Evolutionary conservation across 2,888 invertebrate genomes (phyloP).

Genomic region (Chloromyia formosa): DNA sequence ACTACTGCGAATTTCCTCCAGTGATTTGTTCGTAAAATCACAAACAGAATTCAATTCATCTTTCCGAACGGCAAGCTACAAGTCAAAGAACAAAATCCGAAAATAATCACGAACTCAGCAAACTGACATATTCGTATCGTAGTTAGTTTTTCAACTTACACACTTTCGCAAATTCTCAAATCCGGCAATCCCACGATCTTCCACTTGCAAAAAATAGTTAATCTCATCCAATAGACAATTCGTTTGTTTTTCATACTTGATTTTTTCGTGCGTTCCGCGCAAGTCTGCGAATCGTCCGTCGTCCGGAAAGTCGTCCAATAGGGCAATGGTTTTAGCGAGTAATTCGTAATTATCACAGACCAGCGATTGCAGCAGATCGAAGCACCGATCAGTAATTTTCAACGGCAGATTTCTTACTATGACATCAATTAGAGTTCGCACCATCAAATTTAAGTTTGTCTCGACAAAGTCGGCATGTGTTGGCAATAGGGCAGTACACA

Average conservation of each 20-base stretch:
- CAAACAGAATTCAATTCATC: slow-evolving; percentile 56
- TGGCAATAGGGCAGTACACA: neutral
- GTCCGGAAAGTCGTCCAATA: slow-evolving; percentile 67
- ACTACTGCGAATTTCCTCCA: slow-evolving; percentile 8
- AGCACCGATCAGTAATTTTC: slow-evolving; percentile 56
- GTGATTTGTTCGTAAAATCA: slow-evolving; percentile 11
- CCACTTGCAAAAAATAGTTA: slow-evolving; percentile 65
- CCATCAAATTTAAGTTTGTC: slow-evolving; percentile 2
- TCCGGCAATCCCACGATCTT: slow-evolving; percentile 56
- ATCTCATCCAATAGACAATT: slow-evolving; percentile 64
- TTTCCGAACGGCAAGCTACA: slow-evolving; percentile 67
- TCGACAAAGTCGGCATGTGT: neutral
- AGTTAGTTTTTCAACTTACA: slow-evolving; percentile 55
- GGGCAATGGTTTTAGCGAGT: slow-evolving; percentile 64
- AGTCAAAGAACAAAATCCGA: slow-evolving; percentile 38
- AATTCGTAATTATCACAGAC: slow-evolving; percentile 65
- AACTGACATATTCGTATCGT: too few relatives aligned
- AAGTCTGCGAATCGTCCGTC: slow-evolving; percentile 59
- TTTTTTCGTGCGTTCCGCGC: slow-evolving; percentile 56
- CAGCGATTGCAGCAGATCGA: slow-evolving; percentile 66
- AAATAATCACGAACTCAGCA: too few relatives aligned
- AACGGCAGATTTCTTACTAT: neutral
- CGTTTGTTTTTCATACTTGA: slow-evolving; percentile 57
- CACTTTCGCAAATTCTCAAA: slow-evolving; percentile 56
- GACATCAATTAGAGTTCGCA: neutral